A percentile compares a stretch with the other conserved stretches of the same genome.
These are phyloP conservation scores for Pituophis catenifer DNA, from an alignment of 2,113 vertebrate species.

Conservation along the genomic window DNA sequence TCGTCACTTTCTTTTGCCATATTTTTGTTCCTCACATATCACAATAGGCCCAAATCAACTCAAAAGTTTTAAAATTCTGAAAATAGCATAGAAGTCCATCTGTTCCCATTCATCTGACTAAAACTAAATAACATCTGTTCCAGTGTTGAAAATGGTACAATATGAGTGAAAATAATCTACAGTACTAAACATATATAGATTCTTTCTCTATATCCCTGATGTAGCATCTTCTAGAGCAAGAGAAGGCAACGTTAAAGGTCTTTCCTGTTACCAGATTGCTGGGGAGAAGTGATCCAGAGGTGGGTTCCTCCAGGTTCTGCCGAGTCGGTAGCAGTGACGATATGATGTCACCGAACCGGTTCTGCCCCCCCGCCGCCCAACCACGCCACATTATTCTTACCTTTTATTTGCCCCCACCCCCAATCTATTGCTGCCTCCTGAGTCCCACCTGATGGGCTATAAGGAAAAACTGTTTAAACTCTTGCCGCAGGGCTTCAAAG, in stretches of 20 bases:
- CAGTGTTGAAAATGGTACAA: background rate
- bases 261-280: background rate
- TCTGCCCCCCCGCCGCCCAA: too few species aligned
- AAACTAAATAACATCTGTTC: constrained; percentile 1
- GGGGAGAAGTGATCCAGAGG: background rate
- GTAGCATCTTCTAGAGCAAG: background rate
- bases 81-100: background rate
- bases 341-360: too few species aligned
- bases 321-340: too few species aligned
- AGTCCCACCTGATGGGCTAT: too few species aligned
- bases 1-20: background rate
- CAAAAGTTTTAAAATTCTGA: constrained; percentile 2
- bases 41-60: background rate
- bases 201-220: background rate
- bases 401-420: too few species aligned
- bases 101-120: constrained; percentile 1
- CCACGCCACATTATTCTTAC: too few species aligned
- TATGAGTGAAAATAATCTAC: background rate
- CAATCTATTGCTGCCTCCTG: too few species aligned
- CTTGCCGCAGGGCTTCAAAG: too few species aligned
- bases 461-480: too few species aligned
- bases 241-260: background rate
- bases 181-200: background rate
- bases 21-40: background rate
- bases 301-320: too few species aligned